Conservation (phyloP, 2,797 vertebrate species). For the Liparis tanakae region DNA sequence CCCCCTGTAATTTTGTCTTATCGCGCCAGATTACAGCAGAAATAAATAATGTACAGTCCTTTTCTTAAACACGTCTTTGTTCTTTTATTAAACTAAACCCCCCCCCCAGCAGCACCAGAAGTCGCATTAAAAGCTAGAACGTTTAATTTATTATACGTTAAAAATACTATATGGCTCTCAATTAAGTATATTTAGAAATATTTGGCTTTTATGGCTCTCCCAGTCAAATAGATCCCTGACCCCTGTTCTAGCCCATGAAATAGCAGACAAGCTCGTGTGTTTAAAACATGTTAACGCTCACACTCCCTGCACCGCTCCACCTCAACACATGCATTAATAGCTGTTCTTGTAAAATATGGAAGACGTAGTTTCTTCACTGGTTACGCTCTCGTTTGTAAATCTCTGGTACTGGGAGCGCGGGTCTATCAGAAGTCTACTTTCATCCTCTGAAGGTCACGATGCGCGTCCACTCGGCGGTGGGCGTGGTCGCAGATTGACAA, state of each 20-base stretch:
- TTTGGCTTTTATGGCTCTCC: too few relatives aligned
- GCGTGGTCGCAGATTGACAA: conserved; percentile 16
- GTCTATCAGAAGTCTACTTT: conserved; percentile 3
- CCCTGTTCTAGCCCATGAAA: conserved; percentile 50
- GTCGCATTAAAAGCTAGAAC: too few relatives aligned
- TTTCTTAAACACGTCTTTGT: too few relatives aligned
- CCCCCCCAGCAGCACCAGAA: too few relatives aligned
- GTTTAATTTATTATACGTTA: too few relatives aligned
- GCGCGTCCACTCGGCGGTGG: background rate
- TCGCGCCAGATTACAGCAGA: too few relatives aligned
- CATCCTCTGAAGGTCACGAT: background rate
- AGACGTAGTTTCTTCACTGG: conserved; percentile 24
- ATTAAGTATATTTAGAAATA: too few relatives aligned
- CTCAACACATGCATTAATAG: conserved; percentile 63
- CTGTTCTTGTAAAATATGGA: conserved; percentile 54
- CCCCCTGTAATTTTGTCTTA: too few relatives aligned
- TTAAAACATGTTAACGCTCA: conserved; percentile 49
- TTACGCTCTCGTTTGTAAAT: conserved; percentile 13
- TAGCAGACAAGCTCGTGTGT: conserved; percentile 32
- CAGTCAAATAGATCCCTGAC: too few relatives aligned
- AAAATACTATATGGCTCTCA: too few relatives aligned
- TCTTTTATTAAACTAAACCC: too few relatives aligned
- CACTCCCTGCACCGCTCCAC: conserved; percentile 62
- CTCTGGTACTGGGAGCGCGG: conserved; percentile 7
- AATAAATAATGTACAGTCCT: too few relatives aligned